phyloP scores from a whole-genome alignment of 2,113 vertebrate genomes.

The Microcebus jonahi region DNA sequence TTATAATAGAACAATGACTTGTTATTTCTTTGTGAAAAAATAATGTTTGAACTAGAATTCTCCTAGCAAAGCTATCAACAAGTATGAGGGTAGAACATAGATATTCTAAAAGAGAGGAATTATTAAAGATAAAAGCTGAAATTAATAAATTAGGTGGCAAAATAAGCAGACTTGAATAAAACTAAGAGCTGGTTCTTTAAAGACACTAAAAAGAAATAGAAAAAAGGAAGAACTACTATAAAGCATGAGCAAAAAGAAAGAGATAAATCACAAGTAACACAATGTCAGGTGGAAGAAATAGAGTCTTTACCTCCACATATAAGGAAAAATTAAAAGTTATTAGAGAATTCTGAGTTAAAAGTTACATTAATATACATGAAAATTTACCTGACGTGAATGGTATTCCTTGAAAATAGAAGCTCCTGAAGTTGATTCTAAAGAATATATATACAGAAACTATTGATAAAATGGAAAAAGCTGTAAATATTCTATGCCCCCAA shows the following conservation, averaged over 20 bases:
- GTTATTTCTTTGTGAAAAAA: conserved; percentile 25
- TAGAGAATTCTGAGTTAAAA: neutral
- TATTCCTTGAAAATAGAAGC: neutral
- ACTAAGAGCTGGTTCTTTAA: neutral
- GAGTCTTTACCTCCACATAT: neutral
- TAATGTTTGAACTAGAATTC: neutral
- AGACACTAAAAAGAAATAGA: neutral
- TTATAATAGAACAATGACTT: neutral
- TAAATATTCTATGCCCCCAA: conserved; percentile 14
- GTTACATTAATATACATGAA: neutral
- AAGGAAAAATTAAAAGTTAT: conserved; percentile 10
- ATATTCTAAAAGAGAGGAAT: conserved; percentile 7
- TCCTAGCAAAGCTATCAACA: neutral
- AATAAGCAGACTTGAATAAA: conserved; percentile 7
- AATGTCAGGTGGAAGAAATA: neutral
- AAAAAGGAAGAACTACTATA: neutral
- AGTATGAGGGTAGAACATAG: neutral
- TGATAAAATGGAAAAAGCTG: conserved; percentile 21
- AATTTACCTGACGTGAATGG: neutral
- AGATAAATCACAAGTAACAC: neutral
- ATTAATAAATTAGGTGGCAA: conserved; percentile 18
- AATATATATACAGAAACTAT: neutral
- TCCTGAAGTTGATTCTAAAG: conserved; percentile 22
- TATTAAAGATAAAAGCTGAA: conserved; percentile 3
- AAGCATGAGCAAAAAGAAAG: neutral